Percentiles rank a stretch among this genome's conserved stretches.
These are phyloP conservation scores for Muntiacus muntjak DNA, from an alignment of 2,113 vertebrate species.

Conservation along the genomic window DNA sequence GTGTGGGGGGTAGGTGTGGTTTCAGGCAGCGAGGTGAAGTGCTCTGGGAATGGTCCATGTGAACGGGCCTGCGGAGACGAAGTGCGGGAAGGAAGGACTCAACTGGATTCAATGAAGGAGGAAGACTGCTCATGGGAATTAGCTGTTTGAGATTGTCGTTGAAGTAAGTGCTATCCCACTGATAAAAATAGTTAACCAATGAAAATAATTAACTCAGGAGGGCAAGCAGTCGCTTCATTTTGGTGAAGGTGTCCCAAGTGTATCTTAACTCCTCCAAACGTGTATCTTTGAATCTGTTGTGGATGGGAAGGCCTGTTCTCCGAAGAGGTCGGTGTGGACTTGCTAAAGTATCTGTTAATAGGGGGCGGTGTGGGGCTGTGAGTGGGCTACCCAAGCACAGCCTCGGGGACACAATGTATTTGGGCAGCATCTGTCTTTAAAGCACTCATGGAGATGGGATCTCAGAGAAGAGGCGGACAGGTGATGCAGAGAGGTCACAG, in stretches of 20 bases:
- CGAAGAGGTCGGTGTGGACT: neutral
- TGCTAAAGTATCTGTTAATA: neutral
- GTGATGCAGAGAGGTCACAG: neutral
- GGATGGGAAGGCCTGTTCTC: neutral
- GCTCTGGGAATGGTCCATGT: neutral
- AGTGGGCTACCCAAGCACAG: neutral
- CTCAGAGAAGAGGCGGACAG: neutral
- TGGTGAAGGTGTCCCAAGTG: neutral
- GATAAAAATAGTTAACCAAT: neutral
- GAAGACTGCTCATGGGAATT: neutral
- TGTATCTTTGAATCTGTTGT: neutral
- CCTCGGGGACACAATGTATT: rapidly evolving
- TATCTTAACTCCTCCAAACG: no score
- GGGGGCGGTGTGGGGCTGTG: no score
- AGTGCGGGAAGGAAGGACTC: neutral
- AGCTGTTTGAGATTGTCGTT: neutral
- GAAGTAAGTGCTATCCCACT: neutral
- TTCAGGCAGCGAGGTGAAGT: neutral
- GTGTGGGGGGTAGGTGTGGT: no score
- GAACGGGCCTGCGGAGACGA: rapidly evolving
- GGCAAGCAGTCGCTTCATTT: neutral
- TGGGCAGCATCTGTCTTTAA: neutral
- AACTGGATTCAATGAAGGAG: neutral
- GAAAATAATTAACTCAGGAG: neutral
- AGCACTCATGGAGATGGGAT: neutral